These are phyloP conservation scores for Acrobasis repandana DNA, from an alignment of 2,888 invertebrate species.

Conservation along the genomic window DNA sequence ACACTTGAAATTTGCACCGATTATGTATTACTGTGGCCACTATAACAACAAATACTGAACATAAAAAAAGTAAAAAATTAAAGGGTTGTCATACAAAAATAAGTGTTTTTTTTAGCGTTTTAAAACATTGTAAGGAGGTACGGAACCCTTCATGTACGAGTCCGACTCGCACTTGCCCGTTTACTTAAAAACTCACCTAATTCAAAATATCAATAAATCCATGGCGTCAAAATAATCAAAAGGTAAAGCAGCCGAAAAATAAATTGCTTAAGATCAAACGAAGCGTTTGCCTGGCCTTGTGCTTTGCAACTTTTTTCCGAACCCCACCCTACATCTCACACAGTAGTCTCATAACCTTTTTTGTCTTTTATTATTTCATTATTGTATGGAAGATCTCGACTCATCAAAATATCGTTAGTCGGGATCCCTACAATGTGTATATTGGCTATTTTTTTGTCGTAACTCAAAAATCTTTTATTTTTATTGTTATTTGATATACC, in stretches of 20 bases:
- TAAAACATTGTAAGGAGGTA: too few relatives aligned
- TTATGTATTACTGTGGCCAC: too few relatives aligned
- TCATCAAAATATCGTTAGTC: constrained; percentile 80
- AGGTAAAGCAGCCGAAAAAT: constrained; percentile 19
- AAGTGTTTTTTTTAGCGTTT: too few relatives aligned
- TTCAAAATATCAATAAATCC: constrained; percentile 15
- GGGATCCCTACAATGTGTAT: constrained; percentile 56
- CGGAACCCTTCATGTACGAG: too few relatives aligned
- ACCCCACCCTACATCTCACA: constrained; percentile 40
- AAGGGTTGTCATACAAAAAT: too few relatives aligned
- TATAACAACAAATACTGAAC: too few relatives aligned
- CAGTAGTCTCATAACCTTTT: constrained; percentile 52
- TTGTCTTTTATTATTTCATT: constrained; percentile 67
- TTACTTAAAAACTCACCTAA: constrained; percentile 19
- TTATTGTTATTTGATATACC: constrained; percentile 55
- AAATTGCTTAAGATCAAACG: constrained; percentile 29
- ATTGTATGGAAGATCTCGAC: constrained; percentile 53
- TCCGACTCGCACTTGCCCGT: too few relatives aligned
- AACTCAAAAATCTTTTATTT: constrained; percentile 65
- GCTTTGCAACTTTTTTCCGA: not conserved
- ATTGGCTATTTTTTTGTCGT: constrained; percentile 75
- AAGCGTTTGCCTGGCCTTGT: constrained; percentile 31
- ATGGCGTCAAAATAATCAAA: constrained; percentile 16
- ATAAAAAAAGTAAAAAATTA: too few relatives aligned
- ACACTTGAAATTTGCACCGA: too few relatives aligned